phyloP scores from a whole-genome alignment of 2,797 vertebrate genomes.

The Manis crassicaudata region DNA sequence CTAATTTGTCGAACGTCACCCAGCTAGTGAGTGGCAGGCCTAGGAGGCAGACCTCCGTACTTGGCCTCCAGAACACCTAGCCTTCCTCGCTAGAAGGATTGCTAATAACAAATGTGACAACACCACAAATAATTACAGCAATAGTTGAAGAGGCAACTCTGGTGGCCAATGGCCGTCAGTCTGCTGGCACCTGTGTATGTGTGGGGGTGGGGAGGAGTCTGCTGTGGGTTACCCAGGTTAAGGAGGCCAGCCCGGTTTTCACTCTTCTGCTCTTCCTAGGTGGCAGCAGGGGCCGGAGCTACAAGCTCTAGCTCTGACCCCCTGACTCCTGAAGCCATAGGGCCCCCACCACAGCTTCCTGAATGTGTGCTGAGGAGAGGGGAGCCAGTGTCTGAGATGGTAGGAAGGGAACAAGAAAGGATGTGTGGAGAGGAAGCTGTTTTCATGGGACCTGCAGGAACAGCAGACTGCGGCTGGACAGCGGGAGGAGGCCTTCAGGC shows the following conservation, averaged over 20 bases:
- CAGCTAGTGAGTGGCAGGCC: not conserved
- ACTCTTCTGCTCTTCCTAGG: not conserved
- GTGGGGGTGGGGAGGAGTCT: not conserved
- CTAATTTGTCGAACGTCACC: too few species aligned
- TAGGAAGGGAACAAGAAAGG: not conserved
- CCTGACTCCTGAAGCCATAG: not conserved
- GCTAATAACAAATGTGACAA: fast-evolving
- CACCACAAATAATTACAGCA: fast-evolving
- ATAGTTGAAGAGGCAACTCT: fast-evolving
- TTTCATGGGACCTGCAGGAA: not conserved
- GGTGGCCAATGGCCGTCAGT: fast-evolving
- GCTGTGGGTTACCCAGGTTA: not conserved
- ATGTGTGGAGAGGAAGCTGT: not conserved
- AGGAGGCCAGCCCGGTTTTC: fast-evolving
- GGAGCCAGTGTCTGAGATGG: not conserved
- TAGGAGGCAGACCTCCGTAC: not conserved
- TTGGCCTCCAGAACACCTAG: not conserved
- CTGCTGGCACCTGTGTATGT: not conserved
- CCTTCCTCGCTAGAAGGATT: fast-evolving
- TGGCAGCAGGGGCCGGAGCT: not conserved
- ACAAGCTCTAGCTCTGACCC: not conserved
- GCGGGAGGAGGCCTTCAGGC: not conserved
- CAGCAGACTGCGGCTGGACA: not conserved
- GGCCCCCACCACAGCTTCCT: not conserved
- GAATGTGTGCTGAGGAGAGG: not conserved